Conservation (phyloP, 1,140 invertebrate genomes). For the Magallana gigas region DNA sequence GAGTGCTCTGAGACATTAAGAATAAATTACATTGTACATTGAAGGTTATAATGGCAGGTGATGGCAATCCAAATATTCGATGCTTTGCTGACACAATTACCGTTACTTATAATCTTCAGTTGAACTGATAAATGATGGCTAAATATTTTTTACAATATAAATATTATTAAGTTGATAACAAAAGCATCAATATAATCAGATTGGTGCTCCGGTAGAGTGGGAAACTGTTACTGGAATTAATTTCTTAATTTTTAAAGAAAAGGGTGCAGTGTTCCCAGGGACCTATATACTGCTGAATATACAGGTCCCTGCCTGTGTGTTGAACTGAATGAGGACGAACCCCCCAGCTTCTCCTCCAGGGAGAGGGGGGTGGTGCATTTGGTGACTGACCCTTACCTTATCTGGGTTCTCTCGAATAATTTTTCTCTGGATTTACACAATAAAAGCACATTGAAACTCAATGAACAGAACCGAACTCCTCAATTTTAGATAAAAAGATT, state of each 20-base stretch:
- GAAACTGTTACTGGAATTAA: not conserved
- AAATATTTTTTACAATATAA: too few species aligned
- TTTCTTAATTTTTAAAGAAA: not conserved
- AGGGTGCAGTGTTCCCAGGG: too few species aligned
- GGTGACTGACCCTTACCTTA: slow-evolving; percentile 14
- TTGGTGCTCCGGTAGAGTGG: not conserved
- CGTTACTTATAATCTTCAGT: not conserved
- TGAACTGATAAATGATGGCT: not conserved
- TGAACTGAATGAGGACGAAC: not conserved
- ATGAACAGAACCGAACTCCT: not conserved
- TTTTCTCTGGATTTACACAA: slow-evolving; percentile 32
- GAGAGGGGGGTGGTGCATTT: not conserved
- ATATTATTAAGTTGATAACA: not conserved
- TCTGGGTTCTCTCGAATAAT: slow-evolving; percentile 20
- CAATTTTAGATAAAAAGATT: too few species aligned
- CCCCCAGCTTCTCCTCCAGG: too few species aligned
- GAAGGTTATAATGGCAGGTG: not conserved
- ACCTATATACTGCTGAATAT: too few species aligned
- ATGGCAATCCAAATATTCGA: not conserved
- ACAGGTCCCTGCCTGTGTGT: not conserved
- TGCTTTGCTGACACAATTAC: not conserved
- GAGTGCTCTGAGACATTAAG: slow-evolving; percentile 13
- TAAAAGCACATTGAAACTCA: not conserved
- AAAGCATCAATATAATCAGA: slow-evolving; percentile 20
- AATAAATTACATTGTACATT: not conserved